These are phyloP conservation scores for Trachelus iudaicus DNA, from an alignment of 2,888 invertebrate genomes.

Conservation along the genomic window DNA sequence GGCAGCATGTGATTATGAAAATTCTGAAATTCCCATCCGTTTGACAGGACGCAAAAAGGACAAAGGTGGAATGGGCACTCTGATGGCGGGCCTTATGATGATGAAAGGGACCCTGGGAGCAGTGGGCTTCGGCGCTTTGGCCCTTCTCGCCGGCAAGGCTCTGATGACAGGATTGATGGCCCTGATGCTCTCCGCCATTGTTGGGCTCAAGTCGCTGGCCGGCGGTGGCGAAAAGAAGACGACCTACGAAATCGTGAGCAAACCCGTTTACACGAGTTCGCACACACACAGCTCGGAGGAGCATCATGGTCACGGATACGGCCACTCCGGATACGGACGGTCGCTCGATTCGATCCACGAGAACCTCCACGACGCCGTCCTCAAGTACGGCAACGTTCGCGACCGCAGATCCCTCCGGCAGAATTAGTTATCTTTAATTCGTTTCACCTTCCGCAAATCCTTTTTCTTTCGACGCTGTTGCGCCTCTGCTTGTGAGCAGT, in stretches of 20 bases:
- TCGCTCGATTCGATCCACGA: conserved; percentile 66
- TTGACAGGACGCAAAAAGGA: conserved; percentile 59
- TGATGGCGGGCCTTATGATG: conserved; percentile 69
- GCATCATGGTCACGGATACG: conserved; percentile 72
- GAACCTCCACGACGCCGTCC: conserved; percentile 57
- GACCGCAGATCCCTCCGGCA: conserved; percentile 51
- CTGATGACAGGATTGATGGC: conserved; percentile 86
- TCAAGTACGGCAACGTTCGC: conserved; percentile 60
- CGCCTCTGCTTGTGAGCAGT: too few relatives aligned
- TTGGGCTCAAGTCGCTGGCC: conserved; percentile 79
- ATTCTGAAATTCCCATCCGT: background rate
- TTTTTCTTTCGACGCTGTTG: too few relatives aligned
- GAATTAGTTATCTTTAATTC: background rate
- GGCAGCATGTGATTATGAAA: too few relatives aligned
- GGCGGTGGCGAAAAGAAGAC: conserved; percentile 75
- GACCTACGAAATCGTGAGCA: conserved; percentile 86
- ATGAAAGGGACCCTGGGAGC: conserved; percentile 81
- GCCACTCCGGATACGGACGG: conserved; percentile 69
- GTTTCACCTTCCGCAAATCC: too few relatives aligned
- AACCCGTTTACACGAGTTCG: conserved; percentile 80
- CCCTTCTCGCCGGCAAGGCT: conserved; percentile 85
- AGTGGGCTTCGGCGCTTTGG: conserved; percentile 79
- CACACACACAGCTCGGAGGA: conserved; percentile 76
- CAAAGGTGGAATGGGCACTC: conserved; percentile 61
- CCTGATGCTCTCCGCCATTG: conserved; percentile 79